These are phyloP conservation scores for Pollenia labialis DNA, from an alignment of 2,888 invertebrate genomes.

Conservation along the genomic window DNA sequence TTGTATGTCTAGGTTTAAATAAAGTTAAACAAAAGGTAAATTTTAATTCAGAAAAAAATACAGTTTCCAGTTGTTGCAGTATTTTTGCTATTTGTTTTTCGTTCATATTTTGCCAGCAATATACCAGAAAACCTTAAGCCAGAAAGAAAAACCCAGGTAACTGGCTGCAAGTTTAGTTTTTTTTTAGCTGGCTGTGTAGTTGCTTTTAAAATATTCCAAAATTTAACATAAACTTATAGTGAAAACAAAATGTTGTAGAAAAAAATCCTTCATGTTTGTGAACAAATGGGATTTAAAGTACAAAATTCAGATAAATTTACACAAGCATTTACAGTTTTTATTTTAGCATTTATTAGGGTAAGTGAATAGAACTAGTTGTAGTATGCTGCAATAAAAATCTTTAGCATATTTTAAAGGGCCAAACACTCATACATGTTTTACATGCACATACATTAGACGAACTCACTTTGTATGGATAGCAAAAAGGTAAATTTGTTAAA, in stretches of 20 bases:
- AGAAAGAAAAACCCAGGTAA: conserved; percentile 1
- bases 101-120: too few relatives aligned
- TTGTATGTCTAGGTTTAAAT: conserved; percentile 48
- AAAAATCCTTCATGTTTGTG: conserved; percentile 65
- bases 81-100: not conserved
- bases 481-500: too few relatives aligned
- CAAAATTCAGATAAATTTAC: conserved; percentile 7
- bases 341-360: conserved; percentile 46
- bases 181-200: not conserved
- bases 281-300: conserved; percentile 71
- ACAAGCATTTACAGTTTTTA: conserved; percentile 7
- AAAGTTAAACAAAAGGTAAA: conserved; percentile 51
- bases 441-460: not conserved
- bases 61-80: conserved; percentile 3
- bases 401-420: conserved; percentile 60
- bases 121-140: not conserved
- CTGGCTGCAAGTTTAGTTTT: conserved; percentile 24
- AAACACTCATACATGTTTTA: not conserved
- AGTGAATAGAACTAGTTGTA: not conserved
- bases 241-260: conserved; percentile 44
- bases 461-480: too few relatives aligned
- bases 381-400: conserved; percentile 23
- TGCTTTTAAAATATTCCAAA: conserved; percentile 63
- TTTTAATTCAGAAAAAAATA: not conserved
- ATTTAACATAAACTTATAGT: conserved; percentile 53